Conservation (phyloP, 2,888 invertebrate species). For the Dendrolimus houi region DNA sequence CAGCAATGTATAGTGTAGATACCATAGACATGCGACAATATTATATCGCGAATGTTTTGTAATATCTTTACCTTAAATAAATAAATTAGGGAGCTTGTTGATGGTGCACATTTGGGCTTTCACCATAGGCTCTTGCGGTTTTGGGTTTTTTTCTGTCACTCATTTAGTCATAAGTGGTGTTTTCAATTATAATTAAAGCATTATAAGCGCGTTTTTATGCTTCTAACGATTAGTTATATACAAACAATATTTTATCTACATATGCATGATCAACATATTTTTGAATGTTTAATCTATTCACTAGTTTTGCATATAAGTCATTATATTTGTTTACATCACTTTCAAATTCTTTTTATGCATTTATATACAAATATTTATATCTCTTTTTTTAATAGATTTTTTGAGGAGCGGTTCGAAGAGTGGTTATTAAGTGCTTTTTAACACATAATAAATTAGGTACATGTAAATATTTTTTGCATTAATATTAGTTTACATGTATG, state of each 20-base stretch:
- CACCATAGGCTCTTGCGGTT: slow-evolving; percentile 30
- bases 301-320: slow-evolving; percentile 16
- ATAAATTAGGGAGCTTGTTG: slow-evolving; percentile 7
- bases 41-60: slow-evolving; percentile 37
- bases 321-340: not conserved
- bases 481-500: slow-evolving; percentile 54
- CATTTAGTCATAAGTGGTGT: slow-evolving; percentile 24
- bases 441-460: slow-evolving; percentile 47
- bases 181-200: slow-evolving; percentile 20
- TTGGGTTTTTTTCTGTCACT: slow-evolving; percentile 17
- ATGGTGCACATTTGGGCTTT: slow-evolving; percentile 34
- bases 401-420: slow-evolving; percentile 40
- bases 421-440: slow-evolving; percentile 64
- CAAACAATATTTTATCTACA: slow-evolving; percentile 19
- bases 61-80: not conserved
- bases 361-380: no score
- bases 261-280: slow-evolving; percentile 22
- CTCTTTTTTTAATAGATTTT: slow-evolving; percentile 19
- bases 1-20: slow-evolving; percentile 56
- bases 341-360: not conserved
- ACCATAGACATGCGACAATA: slow-evolving; percentile 42
- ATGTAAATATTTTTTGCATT: slow-evolving; percentile 72
- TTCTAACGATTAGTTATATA: slow-evolving; percentile 22
- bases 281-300: slow-evolving; percentile 12
- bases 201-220: slow-evolving; percentile 19